These are phyloP conservation scores for Alloscopus bannaensis DNA, from an alignment of 2,888 invertebrate genomes.

Conservation along the genomic window DNA sequence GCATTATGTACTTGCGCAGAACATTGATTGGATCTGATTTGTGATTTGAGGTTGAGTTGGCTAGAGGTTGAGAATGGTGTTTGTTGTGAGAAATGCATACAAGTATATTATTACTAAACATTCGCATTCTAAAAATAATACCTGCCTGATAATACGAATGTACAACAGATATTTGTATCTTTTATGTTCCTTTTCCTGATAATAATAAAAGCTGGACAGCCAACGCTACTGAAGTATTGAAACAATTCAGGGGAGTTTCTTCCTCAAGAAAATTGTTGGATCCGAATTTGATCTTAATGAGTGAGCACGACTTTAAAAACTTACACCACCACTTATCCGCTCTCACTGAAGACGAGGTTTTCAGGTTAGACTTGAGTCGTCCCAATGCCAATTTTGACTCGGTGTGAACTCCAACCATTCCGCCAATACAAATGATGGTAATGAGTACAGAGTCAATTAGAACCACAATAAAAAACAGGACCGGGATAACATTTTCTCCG, in stretches of 20 bases:
- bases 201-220: neutral
- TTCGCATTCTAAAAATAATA: too few relatives aligned
- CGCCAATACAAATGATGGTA: neutral
- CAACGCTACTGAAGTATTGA: neutral
- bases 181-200: too few relatives aligned
- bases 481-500: neutral
- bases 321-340: neutral
- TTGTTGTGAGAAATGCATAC: too few relatives aligned
- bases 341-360: too few relatives aligned
- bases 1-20: too few relatives aligned
- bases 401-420: neutral
- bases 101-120: too few relatives aligned
- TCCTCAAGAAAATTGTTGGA: neutral
- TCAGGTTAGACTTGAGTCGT: neutral
- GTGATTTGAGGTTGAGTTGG: too few relatives aligned
- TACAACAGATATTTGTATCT: too few relatives aligned
- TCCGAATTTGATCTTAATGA: constrained; percentile 1
- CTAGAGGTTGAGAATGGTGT: too few relatives aligned
- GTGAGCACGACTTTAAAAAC: neutral
- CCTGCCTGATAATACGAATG: too few relatives aligned
- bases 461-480: neutral
- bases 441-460: neutral
- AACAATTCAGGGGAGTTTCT: constrained; percentile 1
- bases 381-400: neutral
- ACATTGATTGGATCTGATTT: too few relatives aligned